Percentiles rank a stretch among this genome's conserved stretches.
These are phyloP conservation scores for Phalacrocorax aristotelis DNA, from an alignment of 2,113 vertebrate species.

Conservation along the genomic window DNA sequence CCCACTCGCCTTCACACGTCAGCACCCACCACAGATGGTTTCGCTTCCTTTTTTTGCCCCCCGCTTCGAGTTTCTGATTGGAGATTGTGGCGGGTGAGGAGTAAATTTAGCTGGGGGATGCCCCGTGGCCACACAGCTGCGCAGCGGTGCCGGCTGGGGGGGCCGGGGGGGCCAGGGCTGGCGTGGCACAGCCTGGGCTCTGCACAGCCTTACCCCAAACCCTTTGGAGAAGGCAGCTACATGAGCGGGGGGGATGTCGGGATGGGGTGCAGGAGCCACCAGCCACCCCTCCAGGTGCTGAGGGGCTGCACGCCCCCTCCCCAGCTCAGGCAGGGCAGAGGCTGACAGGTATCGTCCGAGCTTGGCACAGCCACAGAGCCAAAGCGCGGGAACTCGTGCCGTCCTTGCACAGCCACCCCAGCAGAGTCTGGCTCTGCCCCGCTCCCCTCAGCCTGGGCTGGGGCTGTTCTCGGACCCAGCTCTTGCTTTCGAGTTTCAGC, in stretches of 20 bases:
- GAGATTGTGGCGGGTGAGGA: not conserved
- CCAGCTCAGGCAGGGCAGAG: not conserved
- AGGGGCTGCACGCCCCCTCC: not conserved
- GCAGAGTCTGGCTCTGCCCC: not conserved
- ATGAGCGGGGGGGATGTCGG: accelerated
- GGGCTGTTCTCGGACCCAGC: not conserved
- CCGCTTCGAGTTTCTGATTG: not conserved
- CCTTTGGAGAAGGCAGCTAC: accelerated
- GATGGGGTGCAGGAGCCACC: not conserved
- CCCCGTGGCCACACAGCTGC: not conserved
- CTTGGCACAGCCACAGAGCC: not conserved
- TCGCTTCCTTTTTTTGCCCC: not conserved
- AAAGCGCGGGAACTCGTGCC: accelerated
- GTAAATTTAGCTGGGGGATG: constrained; percentile 59
- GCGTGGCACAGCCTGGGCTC: not conserved
- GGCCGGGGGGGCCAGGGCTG: not conserved
- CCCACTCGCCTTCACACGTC: not conserved
- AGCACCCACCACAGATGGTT: constrained; percentile 11
- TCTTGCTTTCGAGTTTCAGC: constrained; percentile 58
- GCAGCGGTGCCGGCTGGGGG: not conserved
- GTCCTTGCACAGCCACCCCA: accelerated
- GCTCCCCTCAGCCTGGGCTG: not conserved
- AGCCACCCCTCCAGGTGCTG: accelerated
- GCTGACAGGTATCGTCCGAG: accelerated
- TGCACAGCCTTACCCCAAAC: not conserved